These are phyloP conservation scores for Nomada goodeniana DNA, from an alignment of 2,888 invertebrate species.

Conservation along the genomic window DNA sequence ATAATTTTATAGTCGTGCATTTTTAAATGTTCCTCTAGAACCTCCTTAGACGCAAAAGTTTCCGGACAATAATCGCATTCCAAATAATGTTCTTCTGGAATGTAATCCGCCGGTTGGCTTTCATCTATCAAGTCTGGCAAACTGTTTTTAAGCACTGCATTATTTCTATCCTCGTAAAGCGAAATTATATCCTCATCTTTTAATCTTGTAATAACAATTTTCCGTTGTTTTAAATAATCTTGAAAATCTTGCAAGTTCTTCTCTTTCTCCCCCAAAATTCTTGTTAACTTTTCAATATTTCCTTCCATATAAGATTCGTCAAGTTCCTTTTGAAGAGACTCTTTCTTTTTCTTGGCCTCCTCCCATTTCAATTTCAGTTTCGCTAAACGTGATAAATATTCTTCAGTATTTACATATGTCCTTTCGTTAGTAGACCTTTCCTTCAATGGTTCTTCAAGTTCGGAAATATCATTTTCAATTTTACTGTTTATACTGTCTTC, in stretches of 20 bases:
- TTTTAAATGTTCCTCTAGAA: conserved; percentile 80
- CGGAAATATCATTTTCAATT: conserved; percentile 43
- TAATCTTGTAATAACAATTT: conserved; percentile 79
- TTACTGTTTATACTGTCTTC: conserved; percentile 28
- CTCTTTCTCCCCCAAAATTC: conserved; percentile 77
- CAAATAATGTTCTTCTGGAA: conserved; percentile 70
- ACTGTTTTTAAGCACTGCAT: conserved; percentile 63
- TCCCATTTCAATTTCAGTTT: conserved; percentile 76
- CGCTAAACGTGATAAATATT: conserved; percentile 71
- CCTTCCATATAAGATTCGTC: conserved; percentile 73
- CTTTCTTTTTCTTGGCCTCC: conserved; percentile 76
- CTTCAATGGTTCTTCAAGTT: conserved; percentile 36
- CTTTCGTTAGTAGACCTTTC: conserved; percentile 46
- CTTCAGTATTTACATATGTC: conserved; percentile 63
- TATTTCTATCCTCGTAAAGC: conserved; percentile 78
- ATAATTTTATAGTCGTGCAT: conserved; percentile 80
- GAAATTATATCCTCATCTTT: conserved; percentile 80
- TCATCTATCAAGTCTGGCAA: conserved; percentile 74
- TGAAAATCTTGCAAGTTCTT: conserved; percentile 78
- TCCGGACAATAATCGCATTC: conserved; percentile 82
- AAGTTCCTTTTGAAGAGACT: conserved; percentile 71
- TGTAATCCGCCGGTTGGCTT: conserved; percentile 66
- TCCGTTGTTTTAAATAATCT: conserved; percentile 81
- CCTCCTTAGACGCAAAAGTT: conserved; percentile 75
- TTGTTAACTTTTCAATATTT: conserved; percentile 76